Evolutionary conservation across 2,797 vertebrate species (phyloP).

Genomic region (Phoxinus dragarum): DNA sequence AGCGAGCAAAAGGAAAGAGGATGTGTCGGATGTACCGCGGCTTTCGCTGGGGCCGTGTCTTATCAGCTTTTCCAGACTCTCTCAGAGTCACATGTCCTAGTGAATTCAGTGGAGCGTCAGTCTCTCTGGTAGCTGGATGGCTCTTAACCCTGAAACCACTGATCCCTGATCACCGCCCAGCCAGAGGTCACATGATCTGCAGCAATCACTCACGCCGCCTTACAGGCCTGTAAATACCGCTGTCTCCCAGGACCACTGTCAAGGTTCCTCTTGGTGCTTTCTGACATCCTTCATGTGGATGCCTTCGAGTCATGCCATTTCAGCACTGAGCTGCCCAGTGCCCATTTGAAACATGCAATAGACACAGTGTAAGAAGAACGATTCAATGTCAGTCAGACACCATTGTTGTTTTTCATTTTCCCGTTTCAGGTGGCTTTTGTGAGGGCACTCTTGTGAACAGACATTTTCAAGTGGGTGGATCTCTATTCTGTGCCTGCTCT

Average conservation of each 20-base stretch:
- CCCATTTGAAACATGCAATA: slow-evolving; percentile 18
- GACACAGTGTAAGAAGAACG: slow-evolving; percentile 6
- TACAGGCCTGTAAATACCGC: slow-evolving; percentile 29
- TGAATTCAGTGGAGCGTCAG: slow-evolving; percentile 21
- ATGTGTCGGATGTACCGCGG: slow-evolving; percentile 14
- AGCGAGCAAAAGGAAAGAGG: slow-evolving; percentile 10
- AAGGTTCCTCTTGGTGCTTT: slow-evolving; percentile 12
- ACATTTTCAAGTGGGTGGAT: slow-evolving; percentile 19
- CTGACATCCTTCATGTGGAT: slow-evolving; percentile 35
- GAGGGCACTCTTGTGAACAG: not conserved
- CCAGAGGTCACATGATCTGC: slow-evolving; percentile 35
- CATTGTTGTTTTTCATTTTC: slow-evolving; percentile 34
- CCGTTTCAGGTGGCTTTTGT: not conserved
- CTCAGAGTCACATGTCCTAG: slow-evolving; percentile 44
- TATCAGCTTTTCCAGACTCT: slow-evolving; percentile 55
- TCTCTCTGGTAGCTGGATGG: slow-evolving; percentile 41
- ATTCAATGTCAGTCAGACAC: slow-evolving; percentile 13
- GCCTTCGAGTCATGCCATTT: slow-evolving; percentile 22
- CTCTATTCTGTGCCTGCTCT: slow-evolving; percentile 2
- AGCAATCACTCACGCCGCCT: slow-evolving; percentile 30
- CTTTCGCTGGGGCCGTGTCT: slow-evolving; percentile 13
- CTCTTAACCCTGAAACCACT: slow-evolving; percentile 42
- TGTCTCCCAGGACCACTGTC: slow-evolving; percentile 26
- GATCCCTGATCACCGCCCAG: slow-evolving; percentile 33
- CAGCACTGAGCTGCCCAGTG: slow-evolving; percentile 9